These are phyloP conservation scores for Excalfactoria chinensis DNA, from an alignment of 2,113 vertebrate species.

Conservation along the genomic window DNA sequence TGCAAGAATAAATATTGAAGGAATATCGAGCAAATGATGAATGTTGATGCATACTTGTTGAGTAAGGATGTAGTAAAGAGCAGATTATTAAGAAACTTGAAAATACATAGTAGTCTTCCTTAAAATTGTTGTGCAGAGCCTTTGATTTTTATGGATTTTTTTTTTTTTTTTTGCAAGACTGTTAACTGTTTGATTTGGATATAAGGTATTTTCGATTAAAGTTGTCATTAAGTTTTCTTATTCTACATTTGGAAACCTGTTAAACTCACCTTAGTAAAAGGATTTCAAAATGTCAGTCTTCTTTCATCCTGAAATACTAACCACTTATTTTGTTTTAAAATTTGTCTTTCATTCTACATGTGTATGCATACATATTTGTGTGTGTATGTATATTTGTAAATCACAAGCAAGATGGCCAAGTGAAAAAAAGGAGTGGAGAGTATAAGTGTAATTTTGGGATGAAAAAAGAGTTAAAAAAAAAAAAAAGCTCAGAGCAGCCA, in stretches of 20 bases:
- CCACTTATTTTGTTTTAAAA: background rate
- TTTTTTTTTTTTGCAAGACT: too few relatives aligned
- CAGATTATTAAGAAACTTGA: background rate
- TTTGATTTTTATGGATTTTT: background rate
- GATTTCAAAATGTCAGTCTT: background rate
- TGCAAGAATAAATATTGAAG: background rate
- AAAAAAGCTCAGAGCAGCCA: background rate
- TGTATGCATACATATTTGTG: too few relatives aligned
- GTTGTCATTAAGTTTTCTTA: background rate
- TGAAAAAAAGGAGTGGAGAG: background rate
- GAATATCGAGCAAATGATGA: background rate
- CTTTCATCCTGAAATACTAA: background rate
- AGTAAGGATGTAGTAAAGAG: background rate
- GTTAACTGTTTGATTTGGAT: background rate
- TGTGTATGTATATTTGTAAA: background rate
- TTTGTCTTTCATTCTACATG: background rate
- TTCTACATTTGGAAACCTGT: background rate
- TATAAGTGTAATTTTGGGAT: background rate
- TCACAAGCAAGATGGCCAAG: background rate
- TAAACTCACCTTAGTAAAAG: background rate
- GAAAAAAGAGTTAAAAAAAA: background rate
- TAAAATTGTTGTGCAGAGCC: background rate
- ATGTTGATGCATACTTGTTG: background rate
- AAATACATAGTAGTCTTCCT: background rate
- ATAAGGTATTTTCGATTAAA: background rate